Evolutionary conservation across 2,888 invertebrate species (phyloP), one percentile per base, ranked within the genome.

Genomic region (Stictocephala bisonia): DNA sequence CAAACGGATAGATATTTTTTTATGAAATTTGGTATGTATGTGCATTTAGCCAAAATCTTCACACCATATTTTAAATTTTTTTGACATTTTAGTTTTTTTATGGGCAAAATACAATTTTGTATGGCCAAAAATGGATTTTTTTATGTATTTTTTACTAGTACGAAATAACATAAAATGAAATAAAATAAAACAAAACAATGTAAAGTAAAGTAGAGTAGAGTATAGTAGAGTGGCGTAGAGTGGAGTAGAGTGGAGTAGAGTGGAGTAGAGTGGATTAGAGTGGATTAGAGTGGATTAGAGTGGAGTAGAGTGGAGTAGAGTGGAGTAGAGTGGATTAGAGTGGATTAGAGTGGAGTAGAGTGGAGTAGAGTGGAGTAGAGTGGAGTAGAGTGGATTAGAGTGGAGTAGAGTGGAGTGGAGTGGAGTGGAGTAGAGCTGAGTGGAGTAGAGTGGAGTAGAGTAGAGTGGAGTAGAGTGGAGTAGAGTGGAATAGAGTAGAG

Each of bases 191-290:
- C 53, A 51, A 51, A 66, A 20, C 53, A 24, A 51, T 56, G 51
- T 66, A 24, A 51, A 66, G 66, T 66, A 24, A 51, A 66, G 66
- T 66, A 24, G 66, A 66, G n/a, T n/a, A n/a, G n/a, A n/a, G n/a
- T n/a, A n/a, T n/a, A n/a, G n/a, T n/a, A n/a, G n/a, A n/a, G n/a
- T 66, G 66, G 66, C 51, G 51, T 66, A 51, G 66, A 66, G 66
- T 66, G 66, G 66, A 66, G 51, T 66, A 24, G 66, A 66, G 51
- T 66, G 51, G 66, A 22, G 51, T 66, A 24, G 66, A 22, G 51
- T 13, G 66, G n/a, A n/a, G n/a, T n/a, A n/a, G n/a, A n/a, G n/a
- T n/a, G n/a, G n/a, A n/a, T n/a, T n/a, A n/a, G n/a, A n/a, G n/a
- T n/a, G n/a, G n/a, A n/a, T n/a, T n/a, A n/a, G n/a, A n/a, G n/a